These are phyloP conservation scores for Orbicella faveolata DNA, from an alignment of 64 coral and sea anemone species.

Conservation along the genomic window DNA sequence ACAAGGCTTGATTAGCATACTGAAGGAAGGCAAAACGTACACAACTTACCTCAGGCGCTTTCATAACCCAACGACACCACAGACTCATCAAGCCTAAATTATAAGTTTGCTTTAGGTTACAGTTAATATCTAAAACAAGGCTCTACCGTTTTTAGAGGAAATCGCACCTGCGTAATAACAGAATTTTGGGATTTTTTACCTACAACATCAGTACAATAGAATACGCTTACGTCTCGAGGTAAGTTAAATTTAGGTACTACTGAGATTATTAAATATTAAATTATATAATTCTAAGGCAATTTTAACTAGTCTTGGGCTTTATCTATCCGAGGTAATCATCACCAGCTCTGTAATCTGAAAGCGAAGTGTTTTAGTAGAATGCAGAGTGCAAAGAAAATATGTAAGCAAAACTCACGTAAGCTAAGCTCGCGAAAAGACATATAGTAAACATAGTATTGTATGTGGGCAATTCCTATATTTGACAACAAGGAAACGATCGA, in stretches of 20 bases:
- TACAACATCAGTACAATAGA: background rate
- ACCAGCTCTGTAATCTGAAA: background rate
- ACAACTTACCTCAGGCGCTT: background rate
- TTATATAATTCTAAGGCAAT: background rate
- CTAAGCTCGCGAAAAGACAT: background rate
- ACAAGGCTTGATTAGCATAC: slow-evolving; percentile 23
- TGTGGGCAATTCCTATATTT: slow-evolving; percentile 8
- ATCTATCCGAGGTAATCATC: background rate
- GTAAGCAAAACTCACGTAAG: background rate
- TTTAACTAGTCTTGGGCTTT: background rate
- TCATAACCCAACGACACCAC: background rate
- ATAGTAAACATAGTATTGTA: background rate
- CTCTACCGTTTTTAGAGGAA: background rate
- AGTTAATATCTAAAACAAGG: background rate
- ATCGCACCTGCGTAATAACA: background rate
- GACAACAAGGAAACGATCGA: background rate
- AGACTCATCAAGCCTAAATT: background rate
- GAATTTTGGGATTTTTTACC: background rate
- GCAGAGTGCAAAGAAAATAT: background rate
- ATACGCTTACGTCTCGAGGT: background rate
- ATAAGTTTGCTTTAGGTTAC: background rate
- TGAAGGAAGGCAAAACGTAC: background rate
- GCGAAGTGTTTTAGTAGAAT: background rate
- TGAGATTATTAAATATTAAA: slow-evolving; percentile 6
- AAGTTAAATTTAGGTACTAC: slow-evolving; percentile 16